Evolutionary conservation across 2,888 invertebrate species (phyloP), one percentile per base, ranked within the genome.

Genomic region (Meteorus cinctellus): DNA sequence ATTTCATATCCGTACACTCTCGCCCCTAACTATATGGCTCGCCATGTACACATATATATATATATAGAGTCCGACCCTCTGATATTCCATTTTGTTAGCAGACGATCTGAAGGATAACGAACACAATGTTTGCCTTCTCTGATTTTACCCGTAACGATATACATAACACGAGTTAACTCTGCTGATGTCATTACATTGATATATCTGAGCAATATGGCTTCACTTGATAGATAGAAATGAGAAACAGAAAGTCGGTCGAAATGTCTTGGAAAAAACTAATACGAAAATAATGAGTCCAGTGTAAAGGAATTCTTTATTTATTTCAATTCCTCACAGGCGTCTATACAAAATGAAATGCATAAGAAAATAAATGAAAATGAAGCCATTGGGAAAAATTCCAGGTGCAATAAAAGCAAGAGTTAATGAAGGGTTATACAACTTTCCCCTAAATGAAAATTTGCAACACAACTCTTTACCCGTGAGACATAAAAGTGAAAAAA

Each of bases 181-280:
- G 73, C 73, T 73, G 73, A 72, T 27, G 72, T 36, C 34, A 66
- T 34, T 73, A 55, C 55, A 36, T 73, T 27, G 27, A 16, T 48
- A 41, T 12, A 41, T 41, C 12, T 41, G 2, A 41, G 41, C 41
- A 41, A 41, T 41, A 41, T 41, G 41, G 12, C 2, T 41, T 41
- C 12, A 12, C 0, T 12, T 41, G 41, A 41, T 8, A 12, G 4
- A 34, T 34, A 6, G 34, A 4, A 8, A 34, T 34, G 5, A 34
- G 0, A 8, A 34, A 34, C 1, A 34, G 8, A 8, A 34, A 34
- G 1, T 34, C 1, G 34, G 34, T 34, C 34, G 8, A 34, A 34
- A 34, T 34, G 8, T 34, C 34, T 0, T 8, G 0, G 34, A 8
- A 34, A 34, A 4, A 34, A 34, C 34, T 6, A 34, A 4, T 34